Evolutionary conservation across 2,888 invertebrate genomes (phyloP).

Genomic region (Sericinus montela): DNA sequence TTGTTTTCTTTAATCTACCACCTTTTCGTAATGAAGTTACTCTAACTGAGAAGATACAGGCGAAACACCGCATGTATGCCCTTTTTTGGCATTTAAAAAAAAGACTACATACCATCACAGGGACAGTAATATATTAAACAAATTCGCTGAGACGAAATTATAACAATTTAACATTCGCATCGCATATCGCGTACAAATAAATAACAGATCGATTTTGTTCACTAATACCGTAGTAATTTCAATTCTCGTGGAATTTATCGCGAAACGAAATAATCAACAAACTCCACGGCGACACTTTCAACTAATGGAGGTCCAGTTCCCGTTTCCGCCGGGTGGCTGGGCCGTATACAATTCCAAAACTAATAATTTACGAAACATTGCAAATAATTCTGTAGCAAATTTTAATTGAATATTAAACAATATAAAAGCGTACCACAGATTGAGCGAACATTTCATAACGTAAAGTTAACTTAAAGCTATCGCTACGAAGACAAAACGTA

Average conservation of each 20-base stretch:
- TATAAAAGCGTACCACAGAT: background rate
- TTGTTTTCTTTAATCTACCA: too few relatives aligned
- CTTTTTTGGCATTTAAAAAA: too few relatives aligned
- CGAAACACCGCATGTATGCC: too few relatives aligned
- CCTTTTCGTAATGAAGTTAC: too few relatives aligned
- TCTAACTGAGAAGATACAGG: too few relatives aligned
- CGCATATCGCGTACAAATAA: background rate
- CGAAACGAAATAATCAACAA: too few relatives aligned
- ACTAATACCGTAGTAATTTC: background rate
- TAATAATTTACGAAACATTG: background rate
- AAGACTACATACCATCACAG: too few relatives aligned
- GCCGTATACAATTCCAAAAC: background rate
- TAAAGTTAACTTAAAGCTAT: constrained; percentile 1
- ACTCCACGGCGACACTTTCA: too few relatives aligned
- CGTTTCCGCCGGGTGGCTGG: too few relatives aligned
- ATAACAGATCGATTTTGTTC: background rate
- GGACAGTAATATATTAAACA: background rate
- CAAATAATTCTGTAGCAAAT: background rate
- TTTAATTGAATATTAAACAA: background rate
- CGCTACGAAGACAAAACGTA: constrained; percentile 1
- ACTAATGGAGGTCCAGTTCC: too few relatives aligned
- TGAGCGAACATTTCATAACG: background rate
- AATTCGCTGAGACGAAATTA: background rate
- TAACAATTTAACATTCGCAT: background rate
- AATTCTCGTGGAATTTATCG: too few relatives aligned